phyloP scores from a whole-genome alignment of 2,797 vertebrate species.

The Acanthornis magna region DNA sequence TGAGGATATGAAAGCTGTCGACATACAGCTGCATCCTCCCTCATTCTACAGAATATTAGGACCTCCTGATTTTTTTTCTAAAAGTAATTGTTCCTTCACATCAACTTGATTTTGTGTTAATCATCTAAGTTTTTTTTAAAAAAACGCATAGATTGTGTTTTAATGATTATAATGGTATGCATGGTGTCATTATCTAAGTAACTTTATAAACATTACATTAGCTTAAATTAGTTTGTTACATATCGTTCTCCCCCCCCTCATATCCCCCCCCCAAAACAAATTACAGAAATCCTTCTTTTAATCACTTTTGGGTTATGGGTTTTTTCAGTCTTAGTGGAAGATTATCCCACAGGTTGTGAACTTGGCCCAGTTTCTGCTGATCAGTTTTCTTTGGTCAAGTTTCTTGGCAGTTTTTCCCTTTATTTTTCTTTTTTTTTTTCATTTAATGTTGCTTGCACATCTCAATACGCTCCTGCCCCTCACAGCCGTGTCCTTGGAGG shows the following conservation, averaged over 20 bases:
- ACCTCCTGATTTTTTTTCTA: constrained; percentile 76
- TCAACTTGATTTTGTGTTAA: constrained; percentile 78
- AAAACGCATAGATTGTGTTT: constrained; percentile 69
- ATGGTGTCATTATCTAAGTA: constrained; percentile 76
- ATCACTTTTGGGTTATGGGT: constrained; percentile 9
- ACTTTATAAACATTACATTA: constrained; percentile 77
- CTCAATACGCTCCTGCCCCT: background rate
- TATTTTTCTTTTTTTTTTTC: background rate
- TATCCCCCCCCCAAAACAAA: background rate
- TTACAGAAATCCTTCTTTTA: constrained; percentile 59
- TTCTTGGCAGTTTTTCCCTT: constrained; percentile 54
- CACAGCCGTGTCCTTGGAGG: constrained; percentile 34
- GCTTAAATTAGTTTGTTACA: constrained; percentile 72
- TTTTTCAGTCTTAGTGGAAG: background rate
- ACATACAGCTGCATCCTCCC: constrained; percentile 89
- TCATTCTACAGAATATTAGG: constrained; percentile 78
- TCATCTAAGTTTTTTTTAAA: constrained; percentile 67
- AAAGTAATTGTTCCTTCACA: constrained; percentile 78
- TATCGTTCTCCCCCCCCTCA: background rate
- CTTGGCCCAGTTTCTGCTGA: constrained; percentile 37
- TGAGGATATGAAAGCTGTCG: constrained; percentile 90
- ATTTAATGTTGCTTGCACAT: background rate
- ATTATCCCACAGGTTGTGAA: constrained; percentile 6
- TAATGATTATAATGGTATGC: constrained; percentile 74
- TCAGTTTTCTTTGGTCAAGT: constrained; percentile 30